Evolutionary conservation across 2,797 vertebrate genomes (phyloP).

Genomic region (Anniella stebbinsi): DNA sequence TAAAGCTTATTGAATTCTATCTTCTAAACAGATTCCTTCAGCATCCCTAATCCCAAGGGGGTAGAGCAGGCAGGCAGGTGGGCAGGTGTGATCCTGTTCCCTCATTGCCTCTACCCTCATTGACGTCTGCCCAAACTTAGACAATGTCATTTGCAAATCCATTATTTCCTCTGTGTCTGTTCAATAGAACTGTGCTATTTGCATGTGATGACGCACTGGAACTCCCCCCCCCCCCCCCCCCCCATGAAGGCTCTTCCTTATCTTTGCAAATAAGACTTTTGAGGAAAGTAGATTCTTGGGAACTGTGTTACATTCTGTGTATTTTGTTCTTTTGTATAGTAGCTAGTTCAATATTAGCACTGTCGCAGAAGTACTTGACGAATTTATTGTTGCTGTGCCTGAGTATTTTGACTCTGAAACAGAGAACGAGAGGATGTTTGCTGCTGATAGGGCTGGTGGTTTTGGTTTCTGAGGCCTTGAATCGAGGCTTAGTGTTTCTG

Average conservation of each 20-base stretch:
- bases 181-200: neutral
- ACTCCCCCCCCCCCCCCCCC: neutral
- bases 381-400: neutral
- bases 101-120: neutral
- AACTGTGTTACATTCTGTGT: rapidly evolving
- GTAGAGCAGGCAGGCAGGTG: no score
- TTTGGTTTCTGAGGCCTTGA: constrained; percentile 27
- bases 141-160: neutral
- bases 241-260: neutral
- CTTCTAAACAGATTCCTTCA: no score
- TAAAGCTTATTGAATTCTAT: no score
- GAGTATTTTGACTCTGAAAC: neutral
- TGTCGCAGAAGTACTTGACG: neutral
- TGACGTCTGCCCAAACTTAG: neutral
- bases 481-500: constrained; percentile 44
- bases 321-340: neutral
- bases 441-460: rapidly evolving
- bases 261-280: neutral
- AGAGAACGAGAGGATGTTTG: constrained; percentile 2
- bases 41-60: neutral
- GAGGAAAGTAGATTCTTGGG: neutral
- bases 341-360: neutral
- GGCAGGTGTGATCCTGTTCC: neutral
- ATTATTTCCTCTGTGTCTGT: neutral
- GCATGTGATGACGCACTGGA: neutral